phyloP scores from a whole-genome alignment of 2,113 vertebrate species.

The Syrrhaptes paradoxus region DNA sequence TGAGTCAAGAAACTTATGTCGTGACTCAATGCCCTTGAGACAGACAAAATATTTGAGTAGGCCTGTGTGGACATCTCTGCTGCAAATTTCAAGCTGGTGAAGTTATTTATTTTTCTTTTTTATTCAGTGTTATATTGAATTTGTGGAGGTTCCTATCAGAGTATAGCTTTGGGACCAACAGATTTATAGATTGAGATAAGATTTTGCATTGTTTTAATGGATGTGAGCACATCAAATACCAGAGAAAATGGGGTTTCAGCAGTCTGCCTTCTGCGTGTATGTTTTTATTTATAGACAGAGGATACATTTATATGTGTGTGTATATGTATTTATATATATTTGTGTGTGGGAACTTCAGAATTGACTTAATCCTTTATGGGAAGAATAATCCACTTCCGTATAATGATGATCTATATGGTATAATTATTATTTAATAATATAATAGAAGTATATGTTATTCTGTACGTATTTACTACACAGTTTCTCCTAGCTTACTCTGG shows the following conservation, averaged over 20 bases:
- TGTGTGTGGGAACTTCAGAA: not conserved
- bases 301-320: fast-evolving
- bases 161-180: not conserved
- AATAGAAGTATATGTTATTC: not conserved
- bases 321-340: too few relatives aligned
- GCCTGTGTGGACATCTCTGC: not conserved
- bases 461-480: too few relatives aligned
- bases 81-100: not conserved
- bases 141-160: not conserved
- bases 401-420: not conserved
- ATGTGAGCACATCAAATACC: fast-evolving
- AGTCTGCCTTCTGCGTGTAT: too few relatives aligned
- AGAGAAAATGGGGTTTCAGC: not conserved
- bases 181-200: too few relatives aligned
- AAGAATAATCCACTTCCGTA: not conserved
- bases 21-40: not conserved
- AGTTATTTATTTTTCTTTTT: not conserved
- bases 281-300: not conserved
- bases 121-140: not conserved
- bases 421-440: not conserved
- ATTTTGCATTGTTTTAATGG: not conserved
- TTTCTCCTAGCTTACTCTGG: not conserved
- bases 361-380: too few relatives aligned
- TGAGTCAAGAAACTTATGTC: not conserved
- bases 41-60: not conserved